phyloP scores from a whole-genome alignment of 2,113 vertebrate species.

The Micromys minutus region DNA sequence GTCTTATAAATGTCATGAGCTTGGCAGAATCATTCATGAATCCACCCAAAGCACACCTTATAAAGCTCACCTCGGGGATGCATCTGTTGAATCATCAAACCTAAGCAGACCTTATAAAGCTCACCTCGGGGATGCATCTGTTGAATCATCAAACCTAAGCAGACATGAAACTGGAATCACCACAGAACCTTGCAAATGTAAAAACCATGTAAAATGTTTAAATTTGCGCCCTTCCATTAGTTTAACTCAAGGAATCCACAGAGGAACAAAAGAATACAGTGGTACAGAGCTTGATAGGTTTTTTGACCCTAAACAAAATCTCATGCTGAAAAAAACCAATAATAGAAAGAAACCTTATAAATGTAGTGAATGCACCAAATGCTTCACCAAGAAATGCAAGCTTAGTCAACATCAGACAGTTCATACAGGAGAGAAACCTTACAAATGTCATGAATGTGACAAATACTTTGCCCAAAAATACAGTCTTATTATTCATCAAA shows the following conservation, averaged over 20 bases:
- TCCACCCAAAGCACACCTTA: no score
- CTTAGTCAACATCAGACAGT: neutral
- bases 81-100: no score
- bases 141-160: no score
- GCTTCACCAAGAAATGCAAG: neutral
- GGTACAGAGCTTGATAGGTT: neutral
- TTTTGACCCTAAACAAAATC: neutral
- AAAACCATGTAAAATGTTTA: neutral
- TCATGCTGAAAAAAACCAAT: no score
- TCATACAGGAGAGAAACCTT: neutral
- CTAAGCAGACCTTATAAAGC: no score
- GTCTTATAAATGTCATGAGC: no score
- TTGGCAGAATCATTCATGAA: no score
- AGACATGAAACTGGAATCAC: no score
- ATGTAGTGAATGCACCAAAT: neutral
- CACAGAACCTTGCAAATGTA: neutral
- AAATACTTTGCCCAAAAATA: neutral
- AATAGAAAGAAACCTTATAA: neutral
- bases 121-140: no score
- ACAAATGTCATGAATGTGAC: neutral
- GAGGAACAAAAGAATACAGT: neutral
- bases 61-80: no score
- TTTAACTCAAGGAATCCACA: neutral
- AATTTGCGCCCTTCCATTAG: neutral
- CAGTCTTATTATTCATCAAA: neutral